phyloP scores from a whole-genome alignment of 1,140 invertebrate genomes.

The Hermatobates lingyangjiaoensis region DNA sequence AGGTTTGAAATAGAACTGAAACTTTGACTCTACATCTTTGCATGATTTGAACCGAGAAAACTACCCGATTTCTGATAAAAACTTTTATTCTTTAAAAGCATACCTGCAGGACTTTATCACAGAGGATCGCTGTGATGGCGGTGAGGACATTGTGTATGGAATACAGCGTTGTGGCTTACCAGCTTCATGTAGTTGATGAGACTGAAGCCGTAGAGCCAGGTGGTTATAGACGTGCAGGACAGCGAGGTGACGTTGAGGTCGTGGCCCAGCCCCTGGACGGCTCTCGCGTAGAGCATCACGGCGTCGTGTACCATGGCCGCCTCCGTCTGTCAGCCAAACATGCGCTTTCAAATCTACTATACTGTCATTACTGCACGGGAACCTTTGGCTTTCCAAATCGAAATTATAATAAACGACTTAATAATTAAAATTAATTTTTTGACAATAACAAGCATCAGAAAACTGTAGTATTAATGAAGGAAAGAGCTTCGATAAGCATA shows the following conservation, averaged over 20 bases:
- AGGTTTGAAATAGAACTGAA: neutral
- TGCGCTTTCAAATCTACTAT: conserved; percentile 5
- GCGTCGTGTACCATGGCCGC: conserved; percentile 39
- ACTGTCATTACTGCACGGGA: neutral
- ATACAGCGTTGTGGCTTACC: conserved; percentile 22
- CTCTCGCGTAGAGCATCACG: conserved; percentile 31
- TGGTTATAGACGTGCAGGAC: conserved; percentile 36
- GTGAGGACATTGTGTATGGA: neutral
- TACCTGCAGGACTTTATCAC: neutral
- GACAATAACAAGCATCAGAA: neutral
- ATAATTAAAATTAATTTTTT: neutral
- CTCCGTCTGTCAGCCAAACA: conserved; percentile 34
- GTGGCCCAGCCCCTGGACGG: conserved; percentile 25
- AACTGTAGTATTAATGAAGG: no score
- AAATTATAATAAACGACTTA: neutral
- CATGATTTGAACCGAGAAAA: neutral
- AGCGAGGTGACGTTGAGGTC: conserved; percentile 26
- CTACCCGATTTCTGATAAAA: neutral
- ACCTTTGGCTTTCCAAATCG: neutral
- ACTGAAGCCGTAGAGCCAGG: conserved; percentile 41
- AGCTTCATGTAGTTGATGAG: conserved; percentile 52
- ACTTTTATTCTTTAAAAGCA: neutral
- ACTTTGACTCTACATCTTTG: neutral
- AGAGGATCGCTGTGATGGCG: neutral
- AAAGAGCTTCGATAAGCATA: no score